Percentiles rank a stretch among this genome's conserved stretches.
Conservation (phyloP, 1,140 invertebrate species). For the Watersipora subatra region DNA sequence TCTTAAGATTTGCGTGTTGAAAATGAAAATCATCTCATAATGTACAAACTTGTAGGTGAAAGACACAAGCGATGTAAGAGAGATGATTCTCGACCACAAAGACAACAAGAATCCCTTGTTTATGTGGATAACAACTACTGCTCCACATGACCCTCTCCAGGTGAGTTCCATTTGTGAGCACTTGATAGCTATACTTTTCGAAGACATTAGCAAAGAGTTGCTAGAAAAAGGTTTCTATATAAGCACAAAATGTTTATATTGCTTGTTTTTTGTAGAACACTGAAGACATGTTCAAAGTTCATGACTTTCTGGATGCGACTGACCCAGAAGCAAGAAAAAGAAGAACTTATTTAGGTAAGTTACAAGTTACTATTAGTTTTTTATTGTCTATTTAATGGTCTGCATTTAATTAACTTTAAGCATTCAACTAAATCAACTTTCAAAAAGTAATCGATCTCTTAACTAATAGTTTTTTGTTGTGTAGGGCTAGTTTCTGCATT, state of each 20-base stretch:
- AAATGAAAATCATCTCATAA: no score
- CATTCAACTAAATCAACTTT: no score
- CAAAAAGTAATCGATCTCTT: no score
- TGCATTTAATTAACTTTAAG: no score
- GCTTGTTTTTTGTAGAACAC: not conserved
- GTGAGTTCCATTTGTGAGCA: not conserved
- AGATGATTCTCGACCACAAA: not conserved
- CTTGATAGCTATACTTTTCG: not conserved
- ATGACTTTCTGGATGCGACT: not conserved
- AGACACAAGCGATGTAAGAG: not conserved
- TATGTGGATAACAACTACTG: not conserved
- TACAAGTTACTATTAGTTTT: no score
- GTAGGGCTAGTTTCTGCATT: no score
- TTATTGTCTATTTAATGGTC: no score
- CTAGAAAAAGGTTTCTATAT: not conserved
- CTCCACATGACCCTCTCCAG: not conserved
- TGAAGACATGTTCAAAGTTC: not conserved
- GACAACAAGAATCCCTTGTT: not conserved
- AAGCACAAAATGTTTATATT: not conserved
- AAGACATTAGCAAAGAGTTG: not conserved
- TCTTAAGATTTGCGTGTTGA: no score
- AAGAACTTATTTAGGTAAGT: not conserved
- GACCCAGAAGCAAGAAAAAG: not conserved
- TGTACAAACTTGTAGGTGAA: no score
- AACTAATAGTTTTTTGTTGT: no score